phyloP scores from a whole-genome alignment of 2,888 invertebrate species.

The Alsophila aescularia region DNA sequence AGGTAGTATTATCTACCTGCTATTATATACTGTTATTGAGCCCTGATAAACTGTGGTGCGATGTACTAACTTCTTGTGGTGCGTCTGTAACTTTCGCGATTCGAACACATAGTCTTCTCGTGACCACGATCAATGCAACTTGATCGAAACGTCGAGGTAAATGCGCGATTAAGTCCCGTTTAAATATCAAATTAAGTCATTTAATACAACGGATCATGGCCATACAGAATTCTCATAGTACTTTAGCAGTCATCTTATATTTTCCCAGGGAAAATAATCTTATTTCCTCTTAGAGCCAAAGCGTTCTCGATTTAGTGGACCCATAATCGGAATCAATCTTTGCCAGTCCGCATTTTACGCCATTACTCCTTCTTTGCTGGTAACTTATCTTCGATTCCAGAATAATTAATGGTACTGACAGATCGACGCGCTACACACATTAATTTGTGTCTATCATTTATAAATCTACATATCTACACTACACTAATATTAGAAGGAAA shows the following conservation, averaged over 20 bases:
- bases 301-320: constrained; percentile 34
- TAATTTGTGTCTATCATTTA: constrained; percentile 16
- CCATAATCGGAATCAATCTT: constrained; percentile 42
- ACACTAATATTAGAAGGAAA: too few relatives aligned
- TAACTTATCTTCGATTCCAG: constrained; percentile 41
- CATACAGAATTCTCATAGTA: neutral
- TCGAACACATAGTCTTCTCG: too few relatives aligned
- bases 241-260: constrained; percentile 18
- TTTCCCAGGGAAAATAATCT: constrained; percentile 14
- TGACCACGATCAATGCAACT: too few relatives aligned
- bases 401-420: constrained; percentile 38
- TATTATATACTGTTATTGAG: too few relatives aligned
- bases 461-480: too few relatives aligned
- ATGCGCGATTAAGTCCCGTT: too few relatives aligned
- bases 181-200: too few relatives aligned
- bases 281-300: constrained; percentile 20
- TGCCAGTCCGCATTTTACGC: constrained; percentile 38
- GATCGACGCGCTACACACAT: constrained; percentile 25
- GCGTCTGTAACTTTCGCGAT: too few relatives aligned
- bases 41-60: too few relatives aligned
- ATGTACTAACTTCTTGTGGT: too few relatives aligned
- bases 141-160: too few relatives aligned
- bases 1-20: too few relatives aligned
- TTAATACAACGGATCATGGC: neutral
- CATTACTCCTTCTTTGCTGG: constrained; percentile 39